These are phyloP conservation scores for Norana najaformis DNA, from an alignment of 2,888 invertebrate genomes.

Conservation along the genomic window DNA sequence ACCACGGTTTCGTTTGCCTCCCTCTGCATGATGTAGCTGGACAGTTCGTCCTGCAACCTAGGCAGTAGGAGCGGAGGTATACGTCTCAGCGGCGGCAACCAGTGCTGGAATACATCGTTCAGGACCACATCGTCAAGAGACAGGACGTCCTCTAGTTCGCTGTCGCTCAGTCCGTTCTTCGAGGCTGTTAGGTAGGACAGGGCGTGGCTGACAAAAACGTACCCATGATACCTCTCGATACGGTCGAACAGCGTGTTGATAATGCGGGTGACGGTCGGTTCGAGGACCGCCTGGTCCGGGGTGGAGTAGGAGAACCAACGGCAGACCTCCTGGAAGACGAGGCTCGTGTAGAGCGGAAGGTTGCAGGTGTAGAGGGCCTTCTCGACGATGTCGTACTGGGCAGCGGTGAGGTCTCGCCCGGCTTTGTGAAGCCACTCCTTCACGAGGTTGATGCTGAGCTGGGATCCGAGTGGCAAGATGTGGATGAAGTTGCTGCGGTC, in stretches of 20 bases:
- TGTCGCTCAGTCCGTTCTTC: slow-evolving; percentile 47
- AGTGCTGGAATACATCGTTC: slow-evolving; percentile 48
- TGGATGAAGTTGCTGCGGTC: slow-evolving; percentile 40
- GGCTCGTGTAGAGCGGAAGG: slow-evolving; percentile 48
- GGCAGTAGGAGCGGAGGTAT: slow-evolving; percentile 50
- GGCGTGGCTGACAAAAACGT: slow-evolving; percentile 44
- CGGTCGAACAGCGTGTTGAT: slow-evolving; percentile 48
- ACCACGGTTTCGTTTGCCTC: slow-evolving; percentile 49
- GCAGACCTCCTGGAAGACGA: slow-evolving; percentile 48
- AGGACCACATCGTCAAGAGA: slow-evolving; percentile 47
- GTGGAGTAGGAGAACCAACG: slow-evolving; percentile 47
- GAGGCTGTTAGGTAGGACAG: slow-evolving; percentile 50
- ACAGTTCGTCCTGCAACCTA: slow-evolving; percentile 45
- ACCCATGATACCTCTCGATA: slow-evolving; percentile 46
- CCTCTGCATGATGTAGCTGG: slow-evolving; percentile 47
- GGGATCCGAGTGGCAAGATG: slow-evolving; percentile 39
- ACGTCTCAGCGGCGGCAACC: slow-evolving; percentile 52
- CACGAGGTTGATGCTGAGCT: slow-evolving; percentile 38
- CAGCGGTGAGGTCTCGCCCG: slow-evolving; percentile 47
- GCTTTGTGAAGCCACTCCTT: slow-evolving; percentile 39
- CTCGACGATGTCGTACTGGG: slow-evolving; percentile 44
- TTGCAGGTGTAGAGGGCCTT: slow-evolving; percentile 45
- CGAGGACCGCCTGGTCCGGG: slow-evolving; percentile 40
- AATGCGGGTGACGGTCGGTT: slow-evolving; percentile 47
- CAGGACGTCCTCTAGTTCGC: slow-evolving; percentile 48